Evolutionary conservation across 2,113 vertebrate species (phyloP).

Genomic region (Gymnobelideus leadbeateri): DNA sequence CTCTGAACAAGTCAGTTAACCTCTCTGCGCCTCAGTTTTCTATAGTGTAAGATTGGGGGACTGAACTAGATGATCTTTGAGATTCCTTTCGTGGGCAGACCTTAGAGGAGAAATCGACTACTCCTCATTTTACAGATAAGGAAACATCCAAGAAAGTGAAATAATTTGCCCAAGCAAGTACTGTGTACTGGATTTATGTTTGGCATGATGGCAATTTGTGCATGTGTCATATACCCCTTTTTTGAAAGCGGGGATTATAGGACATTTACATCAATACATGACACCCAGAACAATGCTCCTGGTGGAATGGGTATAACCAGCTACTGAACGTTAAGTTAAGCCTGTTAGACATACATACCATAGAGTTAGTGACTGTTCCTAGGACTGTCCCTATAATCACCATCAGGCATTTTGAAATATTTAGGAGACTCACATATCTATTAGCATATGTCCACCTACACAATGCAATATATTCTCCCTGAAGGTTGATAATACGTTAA

Average conservation of each 20-base stretch:
- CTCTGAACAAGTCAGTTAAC: not conserved
- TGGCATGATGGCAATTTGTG: not conserved
- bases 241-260: not conserved
- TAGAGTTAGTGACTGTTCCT: not conserved
- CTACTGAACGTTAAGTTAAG: not conserved
- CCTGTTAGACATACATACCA: not conserved
- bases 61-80: not conserved
- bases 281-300: not conserved
- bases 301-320: not conserved
- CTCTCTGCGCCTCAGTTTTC: not conserved
- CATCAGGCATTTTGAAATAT: not conserved
- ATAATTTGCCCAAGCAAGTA: not conserved
- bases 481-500: not conserved
- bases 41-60: not conserved
- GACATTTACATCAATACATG: not conserved
- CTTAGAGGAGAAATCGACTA: not conserved
- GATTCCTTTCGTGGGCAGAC: not conserved
- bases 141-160: not conserved
- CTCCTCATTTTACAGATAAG: not conserved
- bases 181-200: not conserved
- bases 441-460: not conserved
- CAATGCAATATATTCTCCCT: not conserved
- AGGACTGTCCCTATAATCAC: not conserved
- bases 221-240: not conserved
- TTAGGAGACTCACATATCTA: not conserved